Base-by-base conservation (phyloP, 2,888 invertebrate species). In the Periphyllus acericola region DNA sequence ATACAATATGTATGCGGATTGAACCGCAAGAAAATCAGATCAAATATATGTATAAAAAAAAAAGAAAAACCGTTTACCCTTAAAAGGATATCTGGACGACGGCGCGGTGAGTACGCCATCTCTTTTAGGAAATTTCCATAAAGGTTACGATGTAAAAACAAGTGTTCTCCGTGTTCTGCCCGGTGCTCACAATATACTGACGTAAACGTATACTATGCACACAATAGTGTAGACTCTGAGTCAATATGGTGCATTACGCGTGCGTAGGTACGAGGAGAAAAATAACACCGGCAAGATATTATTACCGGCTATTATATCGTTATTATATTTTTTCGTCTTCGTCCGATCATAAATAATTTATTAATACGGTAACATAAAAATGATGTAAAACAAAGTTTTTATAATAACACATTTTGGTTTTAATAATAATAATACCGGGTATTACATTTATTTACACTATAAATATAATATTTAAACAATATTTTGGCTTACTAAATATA, bases 1-100 rank as follows among this genome's bases (percentile, higher is more conserved):
- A 66, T 32, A 83, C 74, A 83, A 83, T 83, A 83, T 60, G 36
- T 83, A 83, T 83, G 83, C 83, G 29, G 83, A n/a, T 75, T 40
- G 21, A 40, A 17, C 40, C 36, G 29, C 36, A 40, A 75, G 74
- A 40, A 75, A 84, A 84, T 84, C 60, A 46, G 76, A 84, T 84
- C 83, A 60, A 84, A 75, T 83, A 55, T 21, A 14, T 36, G 36
- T 52, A 17, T 11, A 60, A 36, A 55, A 75, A 2, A 60, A 60
- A 55, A 75, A n/a, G n/a, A n/a, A 75, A 75, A 84, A 75, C 29
- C 75, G 60, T 84, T 84, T 76, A 76, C 40, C 60, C 40, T 66
- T 17, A 66, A 66, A 75, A 11, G 29, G 75, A 75, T 75, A 75
- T 66, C 66, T 66, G 83, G 83, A 84, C 55, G 29, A 74, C 74